phyloP scores from a whole-genome alignment of 2,113 vertebrate genomes.

The Cyanistes caeruleus region DNA sequence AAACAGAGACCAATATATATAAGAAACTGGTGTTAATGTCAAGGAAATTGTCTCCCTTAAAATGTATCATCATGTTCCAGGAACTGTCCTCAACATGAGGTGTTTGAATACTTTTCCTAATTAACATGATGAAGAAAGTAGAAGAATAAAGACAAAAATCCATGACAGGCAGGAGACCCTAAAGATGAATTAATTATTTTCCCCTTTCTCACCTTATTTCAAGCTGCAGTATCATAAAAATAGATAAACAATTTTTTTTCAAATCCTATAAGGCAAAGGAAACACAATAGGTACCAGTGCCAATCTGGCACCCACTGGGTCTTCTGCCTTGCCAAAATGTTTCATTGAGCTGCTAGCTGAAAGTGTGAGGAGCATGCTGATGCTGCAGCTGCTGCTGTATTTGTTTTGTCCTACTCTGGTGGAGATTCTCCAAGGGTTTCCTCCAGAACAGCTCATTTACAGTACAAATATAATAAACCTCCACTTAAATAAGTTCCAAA shows the following conservation, averaged over 20 bases:
- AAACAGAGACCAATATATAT: neutral
- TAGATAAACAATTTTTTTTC: neutral
- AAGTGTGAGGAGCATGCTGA: conserved; percentile 54
- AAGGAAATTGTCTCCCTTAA: neutral
- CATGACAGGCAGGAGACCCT: neutral
- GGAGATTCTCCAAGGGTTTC: neutral
- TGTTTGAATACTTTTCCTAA: neutral
- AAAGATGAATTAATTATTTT: neutral
- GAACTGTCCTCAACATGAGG: neutral
- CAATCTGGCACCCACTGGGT: conserved; percentile 1
- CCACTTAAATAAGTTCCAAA: neutral
- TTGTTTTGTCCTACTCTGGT: neutral
- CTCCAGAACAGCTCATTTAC: conserved; percentile 6
- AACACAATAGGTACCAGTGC: neutral
- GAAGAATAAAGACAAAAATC: neutral
- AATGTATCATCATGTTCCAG: neutral
- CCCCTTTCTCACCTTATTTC: neutral
- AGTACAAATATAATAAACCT: neutral
- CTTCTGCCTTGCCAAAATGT: conserved; percentile 37
- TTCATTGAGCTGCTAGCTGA: conserved; percentile 47
- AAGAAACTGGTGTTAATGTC: neutral
- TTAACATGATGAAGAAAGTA: neutral
- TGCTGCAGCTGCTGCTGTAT: conserved; percentile 5
- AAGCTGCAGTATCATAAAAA: neutral
- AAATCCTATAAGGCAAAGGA: neutral